Base-by-base conservation (phyloP, 1,140 invertebrate species). In the Dolichoris vasculosae region DNA sequence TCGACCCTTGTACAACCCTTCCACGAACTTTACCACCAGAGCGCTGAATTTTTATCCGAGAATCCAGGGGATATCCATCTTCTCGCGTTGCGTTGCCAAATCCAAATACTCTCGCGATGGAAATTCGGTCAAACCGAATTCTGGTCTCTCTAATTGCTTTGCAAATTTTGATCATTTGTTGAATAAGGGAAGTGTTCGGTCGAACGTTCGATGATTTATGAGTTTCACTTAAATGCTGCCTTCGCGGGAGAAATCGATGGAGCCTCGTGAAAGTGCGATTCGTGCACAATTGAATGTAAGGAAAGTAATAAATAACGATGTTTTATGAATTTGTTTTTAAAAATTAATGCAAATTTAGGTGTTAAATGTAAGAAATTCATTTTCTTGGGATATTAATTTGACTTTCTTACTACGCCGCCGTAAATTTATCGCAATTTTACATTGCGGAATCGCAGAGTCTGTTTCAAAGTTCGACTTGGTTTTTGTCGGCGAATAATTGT, bases 131-230 rank as follows among this genome's bases (percentile, higher is more conserved):
- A 23, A 69, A 35, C 35, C 4, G 32, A 35, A 69, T 69, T 69
- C 32, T 23, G 35, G 17, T 23, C 9, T 20, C 67, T 23, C 67
- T 69, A 69, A 69, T 69, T 69, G 67, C 67, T 69, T 69, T 30
- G 67, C 32, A 30, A 38, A 69, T 69, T 69, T 38, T 15, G 67
- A 69, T 69, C 35, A 15, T 69, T 69, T 35, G 32, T 38, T 38
- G 67, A 69, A 69, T 38, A 69, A 69, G 67, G 67, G 35, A 69
- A 69, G 67, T 69, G 32, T 20, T 69, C 67, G 32, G 13, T 69
- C 67, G 32, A 38, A 38, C 67, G 67, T 38, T 4, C 35, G 23
- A 73, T 73, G 38, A 73, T 73, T 73, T 73, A 73, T n/a, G 40
- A 73, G 40, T 32, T n/a, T 23, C 35, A 17, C 40, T 43, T 43